These are phyloP conservation scores for Laterallus jamaicensis DNA, from an alignment of 2,113 vertebrate species.

Conservation along the genomic window DNA sequence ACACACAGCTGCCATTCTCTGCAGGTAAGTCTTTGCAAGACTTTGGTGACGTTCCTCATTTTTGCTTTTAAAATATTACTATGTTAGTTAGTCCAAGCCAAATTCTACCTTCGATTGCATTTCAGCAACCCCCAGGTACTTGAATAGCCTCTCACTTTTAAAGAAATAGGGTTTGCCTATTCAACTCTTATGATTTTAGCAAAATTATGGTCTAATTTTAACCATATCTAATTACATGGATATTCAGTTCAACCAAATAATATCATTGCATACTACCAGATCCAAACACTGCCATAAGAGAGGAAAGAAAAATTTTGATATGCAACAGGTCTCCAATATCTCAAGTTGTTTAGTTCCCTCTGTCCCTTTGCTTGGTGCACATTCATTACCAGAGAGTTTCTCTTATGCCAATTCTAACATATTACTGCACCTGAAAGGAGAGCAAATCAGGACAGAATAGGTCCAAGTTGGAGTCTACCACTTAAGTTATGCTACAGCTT, in stretches of 20 bases:
- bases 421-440: neutral
- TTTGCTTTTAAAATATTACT: neutral
- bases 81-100: neutral
- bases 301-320: neutral
- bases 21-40: conserved; percentile 71
- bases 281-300: neutral
- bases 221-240: neutral
- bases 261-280: neutral
- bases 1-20: conserved; percentile 84
- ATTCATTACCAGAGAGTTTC: neutral
- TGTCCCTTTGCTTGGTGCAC: neutral
- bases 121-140: neutral
- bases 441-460: neutral
- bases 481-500: neutral
- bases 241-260: neutral
- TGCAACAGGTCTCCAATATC: neutral
- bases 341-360: neutral
- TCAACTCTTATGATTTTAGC: neutral
- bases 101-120: neutral
- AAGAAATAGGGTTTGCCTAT: neutral
- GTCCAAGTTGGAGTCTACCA: neutral
- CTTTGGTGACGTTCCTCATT: neutral
- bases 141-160: neutral
- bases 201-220: neutral
- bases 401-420: neutral